These are phyloP conservation scores for Drosophila barbarae DNA, from an alignment of 2,888 invertebrate species.

Conservation along the genomic window DNA sequence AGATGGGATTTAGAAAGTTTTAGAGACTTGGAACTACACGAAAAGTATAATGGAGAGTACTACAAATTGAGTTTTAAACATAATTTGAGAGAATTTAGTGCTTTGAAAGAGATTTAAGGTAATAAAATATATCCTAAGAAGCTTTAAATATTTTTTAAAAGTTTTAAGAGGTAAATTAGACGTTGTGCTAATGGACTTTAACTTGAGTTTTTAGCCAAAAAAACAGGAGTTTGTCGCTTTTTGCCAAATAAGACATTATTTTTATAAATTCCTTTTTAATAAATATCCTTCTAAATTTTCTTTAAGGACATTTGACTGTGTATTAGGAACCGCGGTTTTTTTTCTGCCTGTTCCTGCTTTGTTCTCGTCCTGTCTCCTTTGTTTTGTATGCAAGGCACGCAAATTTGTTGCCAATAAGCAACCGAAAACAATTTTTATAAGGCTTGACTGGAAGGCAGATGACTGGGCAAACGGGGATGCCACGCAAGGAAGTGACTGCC, in stretches of 20 bases:
- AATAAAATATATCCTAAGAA: background rate
- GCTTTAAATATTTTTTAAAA: background rate
- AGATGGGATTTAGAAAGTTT: background rate
- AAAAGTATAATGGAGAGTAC: background rate
- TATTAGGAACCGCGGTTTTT: background rate
- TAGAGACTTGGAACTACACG: too few species aligned
- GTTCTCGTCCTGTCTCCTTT: constrained; percentile 2
- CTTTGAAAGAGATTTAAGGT: background rate
- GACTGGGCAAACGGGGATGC: background rate
- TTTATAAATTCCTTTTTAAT: background rate
- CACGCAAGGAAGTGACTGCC: constrained; percentile 6
- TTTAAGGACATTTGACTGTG: background rate
- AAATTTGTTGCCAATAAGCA: constrained; percentile 73
- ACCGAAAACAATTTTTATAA: constrained; percentile 71
- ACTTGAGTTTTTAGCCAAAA: too few species aligned
- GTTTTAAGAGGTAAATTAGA: background rate
- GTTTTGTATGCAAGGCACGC: constrained; percentile 64
- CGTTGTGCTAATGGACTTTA: background rate
- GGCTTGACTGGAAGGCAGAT: constrained; percentile 32
- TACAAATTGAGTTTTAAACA: background rate
- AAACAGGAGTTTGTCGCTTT: too few species aligned
- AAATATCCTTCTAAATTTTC: background rate
- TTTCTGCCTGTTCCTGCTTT: constrained; percentile 8
- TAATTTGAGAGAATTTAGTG: background rate
- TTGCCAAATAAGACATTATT: background rate